phyloP scores from a whole-genome alignment of 2,797 vertebrate species.

The Darevskia nairensis region DNA sequence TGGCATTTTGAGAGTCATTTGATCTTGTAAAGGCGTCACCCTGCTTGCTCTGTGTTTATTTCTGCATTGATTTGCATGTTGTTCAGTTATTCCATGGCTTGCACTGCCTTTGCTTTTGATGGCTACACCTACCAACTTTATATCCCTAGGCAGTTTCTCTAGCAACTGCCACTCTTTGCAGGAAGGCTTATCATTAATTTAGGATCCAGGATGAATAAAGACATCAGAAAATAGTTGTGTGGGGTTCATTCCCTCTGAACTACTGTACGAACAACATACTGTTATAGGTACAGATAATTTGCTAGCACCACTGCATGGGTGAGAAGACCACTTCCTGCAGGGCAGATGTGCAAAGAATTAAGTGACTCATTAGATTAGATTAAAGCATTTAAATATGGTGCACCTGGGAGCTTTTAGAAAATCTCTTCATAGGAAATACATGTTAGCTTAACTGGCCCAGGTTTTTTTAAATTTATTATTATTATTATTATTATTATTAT shows the following conservation, averaged over 20 bases:
- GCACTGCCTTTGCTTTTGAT: slow-evolving; percentile 1
- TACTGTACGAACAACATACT: neutral
- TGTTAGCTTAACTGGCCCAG: neutral
- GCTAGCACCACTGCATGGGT: neutral
- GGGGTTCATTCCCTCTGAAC: neutral
- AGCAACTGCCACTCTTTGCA: slow-evolving; percentile 24
- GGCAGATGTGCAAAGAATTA: neutral
- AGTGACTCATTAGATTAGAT: neutral
- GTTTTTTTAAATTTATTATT: no score
- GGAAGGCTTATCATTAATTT: slow-evolving; percentile 50
- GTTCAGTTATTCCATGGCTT: rapidly evolving
- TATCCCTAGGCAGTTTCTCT: slow-evolving; percentile 13
- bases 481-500: no score
- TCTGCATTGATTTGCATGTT: neutral
- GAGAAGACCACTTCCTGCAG: neutral
- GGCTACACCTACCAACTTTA: neutral
- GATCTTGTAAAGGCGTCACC: neutral
- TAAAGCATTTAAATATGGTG: neutral
- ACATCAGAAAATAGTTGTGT: neutral
- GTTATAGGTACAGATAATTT: neutral
- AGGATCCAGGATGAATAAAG: neutral
- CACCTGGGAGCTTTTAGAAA: neutral
- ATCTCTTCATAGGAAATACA: neutral
- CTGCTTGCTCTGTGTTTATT: neutral
- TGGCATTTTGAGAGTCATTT: neutral